Evolutionary conservation across 2,888 invertebrate species (phyloP), one percentile per base, ranked within the genome.

Genomic region (Drosophila multiciliata): DNA sequence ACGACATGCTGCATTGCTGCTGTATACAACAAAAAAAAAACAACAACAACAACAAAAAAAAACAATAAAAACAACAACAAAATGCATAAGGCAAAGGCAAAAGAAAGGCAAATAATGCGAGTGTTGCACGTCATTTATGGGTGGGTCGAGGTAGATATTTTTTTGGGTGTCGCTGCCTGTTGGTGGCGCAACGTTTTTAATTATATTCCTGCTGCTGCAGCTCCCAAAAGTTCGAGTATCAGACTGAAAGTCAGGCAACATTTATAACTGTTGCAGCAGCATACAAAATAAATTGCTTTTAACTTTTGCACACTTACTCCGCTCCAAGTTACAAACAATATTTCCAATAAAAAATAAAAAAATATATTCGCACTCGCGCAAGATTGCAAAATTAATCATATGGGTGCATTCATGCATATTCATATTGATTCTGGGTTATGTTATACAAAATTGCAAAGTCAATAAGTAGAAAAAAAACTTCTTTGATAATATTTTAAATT

Each of bases 71-170:
- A 52, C 26, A 8, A 12, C 45, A 45, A 23, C 15, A 23, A 45
- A 23, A 23, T 45, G 45, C 23, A 45, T 58, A 55, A 59, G 49
- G 61, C 58, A 64, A 53, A 55, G 78, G 72, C 74, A 83, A 90
- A 87, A 88, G 90, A 82, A 90, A 87, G 80, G 84, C 82, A 81
- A 83, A 83, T 87, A 90, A 88, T 87, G 87, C 89, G 72, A 76
- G 59, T 70, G 83, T 75, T 64, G 89, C 90, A 87, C 87, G 90
- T 87, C 90, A 87, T 86, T 87, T 88, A 78, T 90, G 90, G 86
- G 90, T 87, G 90, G 86, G 90, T 80, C 82, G 73, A 26, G 26
- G 66, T 54, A 70, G 66, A 74, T 65, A 38, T 54, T 38, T 38
- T 68, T 82, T 82, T 73, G 80, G 83, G 83, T 83, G 83, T 82